Evolutionary conservation across 2,888 invertebrate species (phyloP).

Genomic region (Hirtodrosophila confusa): DNA sequence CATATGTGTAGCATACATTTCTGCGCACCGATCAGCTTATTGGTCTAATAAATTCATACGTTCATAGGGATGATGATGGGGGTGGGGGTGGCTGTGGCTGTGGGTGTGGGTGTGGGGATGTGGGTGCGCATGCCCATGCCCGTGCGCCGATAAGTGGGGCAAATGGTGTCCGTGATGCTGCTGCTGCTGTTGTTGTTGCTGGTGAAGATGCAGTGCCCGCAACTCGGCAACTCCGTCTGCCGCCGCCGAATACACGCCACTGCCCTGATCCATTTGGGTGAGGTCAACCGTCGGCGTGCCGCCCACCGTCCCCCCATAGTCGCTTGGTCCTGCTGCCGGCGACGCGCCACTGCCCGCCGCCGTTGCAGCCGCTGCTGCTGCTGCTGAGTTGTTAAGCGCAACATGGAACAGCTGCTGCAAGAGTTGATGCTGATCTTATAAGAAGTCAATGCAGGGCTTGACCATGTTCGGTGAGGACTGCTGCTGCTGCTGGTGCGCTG

Average conservation of each 20-base stretch:
- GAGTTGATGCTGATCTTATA: constrained; percentile 84
- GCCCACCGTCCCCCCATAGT: constrained; percentile 23
- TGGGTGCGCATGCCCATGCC: constrained; percentile 33
- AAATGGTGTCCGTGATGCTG: constrained; percentile 36
- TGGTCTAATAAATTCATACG: constrained; percentile 82
- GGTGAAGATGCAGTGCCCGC: constrained; percentile 48
- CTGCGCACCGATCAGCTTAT: constrained; percentile 59
- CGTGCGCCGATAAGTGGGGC: constrained; percentile 28
- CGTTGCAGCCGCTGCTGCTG: constrained; percentile 66
- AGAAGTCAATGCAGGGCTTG: constrained; percentile 84
- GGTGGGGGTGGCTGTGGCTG: constrained; percentile 40
- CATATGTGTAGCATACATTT: constrained; percentile 52
- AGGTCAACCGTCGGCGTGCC: constrained; percentile 79
- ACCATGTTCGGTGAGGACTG: constrained; percentile 83
- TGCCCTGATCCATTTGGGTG: constrained; percentile 77
- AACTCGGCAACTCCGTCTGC: constrained; percentile 36
- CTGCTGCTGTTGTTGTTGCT: constrained; percentile 33
- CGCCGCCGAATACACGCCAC: constrained; percentile 38
- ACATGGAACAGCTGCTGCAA: constrained; percentile 84
- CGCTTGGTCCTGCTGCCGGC: constrained; percentile 17
- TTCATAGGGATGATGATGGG: constrained; percentile 73
- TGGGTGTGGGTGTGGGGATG: constrained; percentile 35
- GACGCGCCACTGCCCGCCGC: constrained; percentile 33
- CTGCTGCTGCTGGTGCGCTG: constrained; percentile 77
- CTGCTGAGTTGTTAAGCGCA: constrained; percentile 79